These are phyloP conservation scores for Notechis scutatus DNA, from an alignment of 2,113 vertebrate species.

Conservation along the genomic window DNA sequence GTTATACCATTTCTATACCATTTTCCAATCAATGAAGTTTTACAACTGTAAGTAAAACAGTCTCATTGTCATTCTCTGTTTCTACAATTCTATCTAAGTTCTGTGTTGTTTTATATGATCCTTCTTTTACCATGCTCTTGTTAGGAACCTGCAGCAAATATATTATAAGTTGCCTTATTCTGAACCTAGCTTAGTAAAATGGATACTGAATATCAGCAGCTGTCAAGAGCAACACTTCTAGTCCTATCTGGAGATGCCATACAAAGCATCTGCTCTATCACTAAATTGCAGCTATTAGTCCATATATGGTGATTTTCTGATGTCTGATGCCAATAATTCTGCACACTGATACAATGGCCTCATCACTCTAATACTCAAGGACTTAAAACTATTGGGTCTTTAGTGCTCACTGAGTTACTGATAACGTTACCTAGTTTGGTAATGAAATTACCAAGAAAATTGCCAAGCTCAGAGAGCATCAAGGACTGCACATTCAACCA, in stretches of 20 bases:
- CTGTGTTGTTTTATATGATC: not conserved
- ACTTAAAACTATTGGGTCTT: not conserved
- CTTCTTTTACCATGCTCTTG: not conserved
- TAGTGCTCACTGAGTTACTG: not conserved
- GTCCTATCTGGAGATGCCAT: not conserved
- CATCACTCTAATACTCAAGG: not conserved
- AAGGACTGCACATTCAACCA: not conserved
- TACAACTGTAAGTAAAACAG: not conserved
- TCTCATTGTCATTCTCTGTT: not conserved
- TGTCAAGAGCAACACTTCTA: not conserved
- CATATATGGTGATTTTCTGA: not conserved
- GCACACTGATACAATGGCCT: not conserved
- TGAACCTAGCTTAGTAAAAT: not conserved
- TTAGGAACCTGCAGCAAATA: not conserved
- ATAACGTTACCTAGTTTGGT: not conserved
- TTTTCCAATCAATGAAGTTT: not conserved
- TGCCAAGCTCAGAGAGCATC: not conserved
- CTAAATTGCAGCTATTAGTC: not conserved
- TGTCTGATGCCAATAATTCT: not conserved
- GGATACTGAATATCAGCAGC: not conserved
- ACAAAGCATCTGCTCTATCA: not conserved
- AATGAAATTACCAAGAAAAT: not conserved
- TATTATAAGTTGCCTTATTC: not conserved
- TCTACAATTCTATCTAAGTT: not conserved
- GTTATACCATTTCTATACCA: too few species aligned